phyloP scores from a whole-genome alignment of 2,797 vertebrate genomes.

The Gymnopithys bicolor region DNA sequence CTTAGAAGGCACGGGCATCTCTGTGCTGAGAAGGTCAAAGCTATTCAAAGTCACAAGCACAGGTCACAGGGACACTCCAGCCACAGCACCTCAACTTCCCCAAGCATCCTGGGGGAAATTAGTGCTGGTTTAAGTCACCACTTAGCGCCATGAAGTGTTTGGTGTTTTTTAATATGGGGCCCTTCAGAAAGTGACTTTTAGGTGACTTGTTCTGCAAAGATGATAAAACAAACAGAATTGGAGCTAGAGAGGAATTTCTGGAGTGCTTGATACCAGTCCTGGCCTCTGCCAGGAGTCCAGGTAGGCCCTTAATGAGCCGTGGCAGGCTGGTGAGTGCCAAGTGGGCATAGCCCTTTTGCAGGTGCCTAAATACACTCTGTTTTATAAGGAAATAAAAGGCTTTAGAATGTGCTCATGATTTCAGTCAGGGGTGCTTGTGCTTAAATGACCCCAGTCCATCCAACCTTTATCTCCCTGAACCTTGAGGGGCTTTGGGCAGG shows the following conservation, averaged over 20 bases:
- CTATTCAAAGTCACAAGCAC: not conserved
- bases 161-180: not conserved
- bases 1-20: not conserved
- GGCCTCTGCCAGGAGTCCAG: not conserved
- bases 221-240: conserved; percentile 57
- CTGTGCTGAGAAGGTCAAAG: not conserved
- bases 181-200: conserved; percentile 42
- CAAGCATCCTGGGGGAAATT: not conserved
- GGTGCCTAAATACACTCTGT: conserved; percentile 20
- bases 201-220: conserved; percentile 16
- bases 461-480: not conserved
- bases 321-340: conserved; percentile 1
- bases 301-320: conserved; percentile 1
- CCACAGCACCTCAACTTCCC: not conserved
- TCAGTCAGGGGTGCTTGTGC: not conserved
- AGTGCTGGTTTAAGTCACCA: not conserved
- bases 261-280: not conserved
- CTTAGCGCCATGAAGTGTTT: not conserved
- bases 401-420: not conserved
- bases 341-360: conserved; percentile 28
- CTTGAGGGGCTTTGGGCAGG: not conserved
- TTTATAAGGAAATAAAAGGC: conserved; percentile 29
- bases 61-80: conserved; percentile 5
- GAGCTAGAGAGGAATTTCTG: conserved; percentile 48
- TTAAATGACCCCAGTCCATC: not conserved